Percentiles rank a stretch among this genome's conserved stretches.
Conservation (phyloP, 2,113 vertebrate species). For the Ageneiosus marmoratus region DNA sequence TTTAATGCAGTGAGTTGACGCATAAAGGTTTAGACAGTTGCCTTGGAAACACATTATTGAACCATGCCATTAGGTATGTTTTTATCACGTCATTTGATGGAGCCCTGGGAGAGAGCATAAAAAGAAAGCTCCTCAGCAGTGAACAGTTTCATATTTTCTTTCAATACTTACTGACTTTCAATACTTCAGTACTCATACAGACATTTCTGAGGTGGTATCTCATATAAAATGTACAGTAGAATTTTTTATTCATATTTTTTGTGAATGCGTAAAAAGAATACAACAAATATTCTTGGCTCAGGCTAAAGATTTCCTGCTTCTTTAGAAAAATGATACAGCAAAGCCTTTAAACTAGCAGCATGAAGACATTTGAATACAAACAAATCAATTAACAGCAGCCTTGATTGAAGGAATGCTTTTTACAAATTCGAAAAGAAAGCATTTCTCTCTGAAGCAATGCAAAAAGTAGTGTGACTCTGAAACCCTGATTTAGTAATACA, state of each 20-base stretch:
- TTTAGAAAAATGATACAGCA: neutral
- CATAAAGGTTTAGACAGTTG: constrained; percentile 65
- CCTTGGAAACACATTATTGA: constrained; percentile 70
- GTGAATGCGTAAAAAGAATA: neutral
- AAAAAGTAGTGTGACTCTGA: neutral
- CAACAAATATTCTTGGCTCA: neutral
- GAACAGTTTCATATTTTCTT: neutral
- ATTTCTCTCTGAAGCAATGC: neutral
- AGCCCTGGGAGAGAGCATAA: constrained; percentile 41
- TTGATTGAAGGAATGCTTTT: neutral
- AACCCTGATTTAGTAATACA: neutral
- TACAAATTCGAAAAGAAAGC: neutral
- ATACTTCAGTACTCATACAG: neutral
- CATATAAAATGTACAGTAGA: neutral
- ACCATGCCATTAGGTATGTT: constrained; percentile 51
- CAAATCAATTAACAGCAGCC: too few species aligned
- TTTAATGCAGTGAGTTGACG: constrained; percentile 50
- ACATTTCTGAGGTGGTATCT: neutral
- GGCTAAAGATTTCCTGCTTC: neutral
- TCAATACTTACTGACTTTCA: neutral
- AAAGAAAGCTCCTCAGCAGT: neutral
- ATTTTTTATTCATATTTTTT: neutral
- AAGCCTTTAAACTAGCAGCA: neutral
- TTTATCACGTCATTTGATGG: constrained; percentile 42
- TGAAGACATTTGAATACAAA: neutral